Base-by-base conservation (phyloP, 2,888 invertebrate genomes). In the Cordilura impudica region DNA sequence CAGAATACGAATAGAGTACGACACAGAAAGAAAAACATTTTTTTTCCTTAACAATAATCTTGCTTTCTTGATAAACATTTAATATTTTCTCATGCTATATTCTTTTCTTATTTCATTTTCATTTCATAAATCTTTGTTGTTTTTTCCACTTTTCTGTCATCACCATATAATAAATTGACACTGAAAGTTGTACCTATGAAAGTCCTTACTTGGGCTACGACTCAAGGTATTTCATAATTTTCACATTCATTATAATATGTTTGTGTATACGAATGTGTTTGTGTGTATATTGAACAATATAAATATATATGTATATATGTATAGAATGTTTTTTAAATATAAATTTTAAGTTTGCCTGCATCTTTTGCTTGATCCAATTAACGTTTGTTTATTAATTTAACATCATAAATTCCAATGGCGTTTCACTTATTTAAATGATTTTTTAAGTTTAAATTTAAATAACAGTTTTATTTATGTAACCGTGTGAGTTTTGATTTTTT, bases 201-300 rank as follows among this genome's bases (percentile, higher is more conserved):
- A 90, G 89, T 83, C 87, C 89, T 76, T 83, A 86, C 71, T 83
- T 89, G 84, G 87, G 87, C 81, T 89, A 88, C 81, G 90, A 90
- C 81, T 85, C 89, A 84, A 90, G 90, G 90, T 90, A 89, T 75
- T 39, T 39, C 35, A n/a, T 12, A 31, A 61, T 43, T 63, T 56
- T 58, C n/a, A 31, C 35, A 21, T 35, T 23, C 43, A 49, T n/a
- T 7, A 31, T 7, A 31, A 39, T 4, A 45, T 53, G 18, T 29
- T 7, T n/a, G 21, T 31, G 7, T 16, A 1, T n/a, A 12, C n/a
- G n/a, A 8, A 4, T 21, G n/a, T 35, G 51, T 63, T 21, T 60
- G 16, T 53, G 1, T 60, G 43, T 6, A 2, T 63, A 21, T 53
- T 47, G 4, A 39, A 39, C n/a, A 39, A 4, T n/a, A 35, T 26